Evolutionary conservation across 2,888 invertebrate species (phyloP).

Genomic region (Agelastica alni): DNA sequence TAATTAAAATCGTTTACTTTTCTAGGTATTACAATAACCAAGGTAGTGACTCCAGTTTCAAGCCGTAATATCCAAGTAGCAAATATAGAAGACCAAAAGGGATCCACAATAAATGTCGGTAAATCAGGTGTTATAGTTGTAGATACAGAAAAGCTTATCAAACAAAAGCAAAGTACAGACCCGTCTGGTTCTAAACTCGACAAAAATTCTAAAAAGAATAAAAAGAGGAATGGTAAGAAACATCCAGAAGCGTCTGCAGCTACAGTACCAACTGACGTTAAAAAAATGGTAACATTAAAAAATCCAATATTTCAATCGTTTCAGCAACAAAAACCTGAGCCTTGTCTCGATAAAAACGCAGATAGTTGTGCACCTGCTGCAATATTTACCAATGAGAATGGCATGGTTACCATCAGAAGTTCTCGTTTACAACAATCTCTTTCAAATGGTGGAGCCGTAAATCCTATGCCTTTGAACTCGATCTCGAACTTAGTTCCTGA

Average conservation of each 20-base stretch:
- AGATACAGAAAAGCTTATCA: conserved; percentile 63
- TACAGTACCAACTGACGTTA: conserved; percentile 33
- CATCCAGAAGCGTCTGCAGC: conserved; percentile 44
- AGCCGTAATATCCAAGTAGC: conserved; percentile 46
- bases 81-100: conserved; percentile 38
- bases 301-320: conserved; percentile 75
- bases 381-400: conserved; percentile 72
- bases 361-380: conserved; percentile 63
- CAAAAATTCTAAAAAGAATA: conserved; percentile 53
- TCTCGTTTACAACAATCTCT: conserved; percentile 61
- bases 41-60: conserved; percentile 56
- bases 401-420: conserved; percentile 84
- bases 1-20: conserved; percentile 2
- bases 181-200: conserved; percentile 24
- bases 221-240: conserved; percentile 63
- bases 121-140: conserved; percentile 66
- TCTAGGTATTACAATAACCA: conserved; percentile 57
- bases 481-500: conserved; percentile 32
- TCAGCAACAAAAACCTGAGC: conserved; percentile 56
- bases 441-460: conserved; percentile 44
- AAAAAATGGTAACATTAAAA: conserved; percentile 73
- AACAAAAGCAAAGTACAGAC: conserved; percentile 43
- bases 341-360: conserved; percentile 48
- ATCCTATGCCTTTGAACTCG: conserved; percentile 42
- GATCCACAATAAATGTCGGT: conserved; percentile 44